phyloP scores from a whole-genome alignment of 2,888 invertebrate genomes.

The Ligdia adustata region DNA sequence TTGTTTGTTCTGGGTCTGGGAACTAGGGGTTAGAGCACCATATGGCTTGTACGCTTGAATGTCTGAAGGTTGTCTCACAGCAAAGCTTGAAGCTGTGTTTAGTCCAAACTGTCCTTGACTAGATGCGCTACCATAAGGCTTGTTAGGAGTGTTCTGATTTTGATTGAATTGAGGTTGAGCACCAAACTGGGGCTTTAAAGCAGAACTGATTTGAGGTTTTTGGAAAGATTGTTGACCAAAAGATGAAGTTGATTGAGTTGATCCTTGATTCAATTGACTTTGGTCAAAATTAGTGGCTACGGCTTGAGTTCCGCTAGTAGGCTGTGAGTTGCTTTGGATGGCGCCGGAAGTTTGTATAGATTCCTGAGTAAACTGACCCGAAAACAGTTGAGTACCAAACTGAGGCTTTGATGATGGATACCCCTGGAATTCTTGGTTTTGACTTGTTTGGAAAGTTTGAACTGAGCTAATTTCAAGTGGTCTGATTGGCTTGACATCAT shows the following conservation, averaged over 20 bases:
- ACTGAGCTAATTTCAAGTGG: no score
- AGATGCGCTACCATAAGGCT: slow-evolving; percentile 16
- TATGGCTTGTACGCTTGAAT: slow-evolving; percentile 11
- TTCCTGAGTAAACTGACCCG: slow-evolving; percentile 15
- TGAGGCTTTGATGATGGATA: slow-evolving; percentile 27
- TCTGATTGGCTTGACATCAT: background rate
- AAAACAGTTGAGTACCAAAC: slow-evolving; percentile 18
- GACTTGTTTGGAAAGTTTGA: no score
- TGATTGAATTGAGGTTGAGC: slow-evolving; percentile 26
- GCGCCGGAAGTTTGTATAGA: slow-evolving; percentile 13
- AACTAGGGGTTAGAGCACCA: background rate
- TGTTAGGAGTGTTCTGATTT: slow-evolving; percentile 10
- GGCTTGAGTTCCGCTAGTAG: background rate
- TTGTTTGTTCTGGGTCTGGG: slow-evolving; percentile 14
- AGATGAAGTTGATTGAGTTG: slow-evolving; percentile 9
- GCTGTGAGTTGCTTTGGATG: slow-evolving; percentile 11
- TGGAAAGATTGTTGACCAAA: slow-evolving; percentile 23
- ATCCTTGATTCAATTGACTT: slow-evolving; percentile 14
- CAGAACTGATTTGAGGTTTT: slow-evolving; percentile 33
- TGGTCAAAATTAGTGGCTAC: slow-evolving; percentile 20
- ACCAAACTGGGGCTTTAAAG: slow-evolving; percentile 35
- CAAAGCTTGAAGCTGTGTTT: slow-evolving; percentile 18
- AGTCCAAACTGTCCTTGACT: slow-evolving; percentile 28
- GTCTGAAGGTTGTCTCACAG: slow-evolving; percentile 2
- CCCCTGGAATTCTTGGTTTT: slow-evolving; percentile 13